Base-by-base conservation (phyloP, 2,113 vertebrate species). In the Aegithalos caudatus region DNA sequence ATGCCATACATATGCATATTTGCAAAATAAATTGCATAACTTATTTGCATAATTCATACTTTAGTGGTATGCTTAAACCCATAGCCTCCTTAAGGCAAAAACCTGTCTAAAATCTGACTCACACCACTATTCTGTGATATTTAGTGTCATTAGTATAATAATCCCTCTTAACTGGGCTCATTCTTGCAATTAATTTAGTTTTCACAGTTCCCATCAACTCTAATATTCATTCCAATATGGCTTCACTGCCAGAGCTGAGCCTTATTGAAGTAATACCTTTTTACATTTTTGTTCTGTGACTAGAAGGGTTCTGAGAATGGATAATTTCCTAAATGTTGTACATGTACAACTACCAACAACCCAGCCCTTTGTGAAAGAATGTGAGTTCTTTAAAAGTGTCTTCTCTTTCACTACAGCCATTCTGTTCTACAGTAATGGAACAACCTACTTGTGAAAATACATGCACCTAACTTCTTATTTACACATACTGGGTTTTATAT, bases 231-330 rank as follows among this genome's bases (percentile, higher is more conserved):
- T 88, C 21, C 31, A 92, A 78, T 72, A 89, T 25, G 73, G 81
- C 67, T 92, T 82, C 90, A 94, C 61, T 80, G 48, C 53, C 87
- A 83, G 81, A 95, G 67, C 72, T 79, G 81, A 88, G 45, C 18
- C 64, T 88, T 95, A 87, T 33, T 95, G 87, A 93, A 83, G 60
- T 47, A 94, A 95, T 58, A 69, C 8, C 62, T 93, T 97, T 92
- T 66, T 50, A 90, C 56, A 69, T 60, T 92, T 91, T 66, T 78
- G 11, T 65, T 54, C 69, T 84, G 45, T 70, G 96, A 94, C 67
- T 57, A 95, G 89, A 88, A 94, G 81, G 94, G 95, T 89, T 81
- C 82, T 90, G 84, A 11, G 90, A 97, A 97, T 82, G 82, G 71
- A 28, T 86, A 87, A 94, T 91, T 95, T 87, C 73, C 93, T 96